Base-by-base conservation (phyloP, 1,140 invertebrate species). In the Acromyrmex charruanus region DNA sequence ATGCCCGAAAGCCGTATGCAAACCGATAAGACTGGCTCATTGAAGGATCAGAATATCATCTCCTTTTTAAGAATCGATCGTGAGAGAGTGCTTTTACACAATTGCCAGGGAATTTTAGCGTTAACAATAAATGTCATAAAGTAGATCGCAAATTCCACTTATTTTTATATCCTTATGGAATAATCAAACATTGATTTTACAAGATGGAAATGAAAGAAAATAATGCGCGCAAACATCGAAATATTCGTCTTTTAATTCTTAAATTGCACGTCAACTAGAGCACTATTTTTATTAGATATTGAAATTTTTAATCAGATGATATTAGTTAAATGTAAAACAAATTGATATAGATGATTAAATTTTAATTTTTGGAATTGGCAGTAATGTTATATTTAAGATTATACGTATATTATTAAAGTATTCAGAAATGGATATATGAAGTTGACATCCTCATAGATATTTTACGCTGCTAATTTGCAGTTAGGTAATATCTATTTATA, bases 261-360 rank as follows among this genome's bases (percentile, higher is more conserved):
- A 55, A 80, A 25, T 69, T 10, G 16, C 21, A 58, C 9, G 25
- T 51, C 6, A 44, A 4, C 6, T 55, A 31, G 10, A 21, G 5
- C 39, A 39, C 28, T 77, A 65, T 49, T 44, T 77, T 77, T 6
- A 18, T 75, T n/a, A 59, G 21, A 75, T 6, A 39, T 59, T 39
- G 7, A 59, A 1, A 75, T 59, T 0, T 39, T 75, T 28, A 10
- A 51, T 25, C 14, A 31, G 5, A 39, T 12, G 5, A 35, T 55
- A 74, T 77, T 71, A 71, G 58, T 65, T 28, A 88, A 87, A 68
- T 44, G 31, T 69, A 63, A 31, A 74, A 44, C 79, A 25, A 16
- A 12, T 55, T 25, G 10, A 35, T 59, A 25, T 16, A 16, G 72
- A 74, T 51, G 1, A 66, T 72, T 53, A 77, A 63, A 6, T 44